Evolutionary conservation across 2,888 invertebrate species (phyloP).

Genomic region (Heliconius erato): DNA sequence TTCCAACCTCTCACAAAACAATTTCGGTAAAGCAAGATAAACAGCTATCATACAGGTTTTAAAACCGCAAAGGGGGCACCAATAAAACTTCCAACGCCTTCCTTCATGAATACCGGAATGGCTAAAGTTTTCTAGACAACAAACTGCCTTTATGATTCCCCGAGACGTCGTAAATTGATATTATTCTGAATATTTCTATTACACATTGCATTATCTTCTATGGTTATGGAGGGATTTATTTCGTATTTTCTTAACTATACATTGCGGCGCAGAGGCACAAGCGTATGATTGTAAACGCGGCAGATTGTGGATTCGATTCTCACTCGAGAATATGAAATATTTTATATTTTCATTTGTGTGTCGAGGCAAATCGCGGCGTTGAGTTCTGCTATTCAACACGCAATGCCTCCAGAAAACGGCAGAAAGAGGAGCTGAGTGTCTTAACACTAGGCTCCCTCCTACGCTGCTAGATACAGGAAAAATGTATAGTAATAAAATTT

Average conservation of each 20-base stretch:
- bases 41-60: conserved; percentile 31
- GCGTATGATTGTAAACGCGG: not conserved
- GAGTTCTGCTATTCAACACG: not conserved
- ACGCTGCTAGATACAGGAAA: not conserved
- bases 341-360: not conserved
- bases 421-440: not conserved
- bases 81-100: conserved; percentile 55
- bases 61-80: conserved; percentile 43
- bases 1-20: not conserved
- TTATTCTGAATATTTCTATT: conserved; percentile 52
- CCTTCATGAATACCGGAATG: conserved; percentile 54
- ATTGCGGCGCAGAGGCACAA: not conserved
- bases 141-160: conserved; percentile 72
- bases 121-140: conserved; percentile 62
- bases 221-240: conserved; percentile 12
- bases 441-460: not conserved
- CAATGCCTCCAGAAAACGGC: not conserved
- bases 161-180: conserved; percentile 71
- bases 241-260: not conserved
- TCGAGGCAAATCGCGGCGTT: not conserved
- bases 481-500: too few relatives aligned
- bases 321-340: not conserved
- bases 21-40: conserved; percentile 2
- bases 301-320: not conserved
- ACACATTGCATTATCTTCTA: not conserved